Percentiles rank a stretch among this genome's conserved stretches.
Conservation (phyloP, 2,797 vertebrate genomes). For the Oryzias dopingdopingensis region DNA sequence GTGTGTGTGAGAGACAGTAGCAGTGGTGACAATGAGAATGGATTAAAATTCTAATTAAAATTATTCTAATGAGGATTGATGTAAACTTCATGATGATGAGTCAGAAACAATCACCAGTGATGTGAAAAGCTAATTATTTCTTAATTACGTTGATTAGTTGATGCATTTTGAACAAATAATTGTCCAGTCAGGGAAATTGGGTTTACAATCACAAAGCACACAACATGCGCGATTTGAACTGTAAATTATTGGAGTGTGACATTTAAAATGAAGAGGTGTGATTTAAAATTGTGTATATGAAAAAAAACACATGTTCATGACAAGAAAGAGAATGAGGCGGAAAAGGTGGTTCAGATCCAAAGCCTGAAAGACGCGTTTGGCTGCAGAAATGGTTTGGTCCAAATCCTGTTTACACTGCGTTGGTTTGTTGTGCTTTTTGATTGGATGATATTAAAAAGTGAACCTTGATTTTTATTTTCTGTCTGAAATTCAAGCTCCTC, state of each 20-base stretch:
- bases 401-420: constrained; percentile 63
- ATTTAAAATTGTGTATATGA: constrained; percentile 14
- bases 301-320: constrained; percentile 13
- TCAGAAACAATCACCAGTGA: constrained; percentile 27
- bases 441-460: constrained; percentile 55
- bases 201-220: constrained; percentile 45
- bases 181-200: constrained; percentile 42
- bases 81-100: background rate
- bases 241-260: constrained; percentile 26
- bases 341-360: constrained; percentile 35
- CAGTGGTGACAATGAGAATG: background rate
- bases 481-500: background rate
- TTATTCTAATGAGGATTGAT: constrained; percentile 23
- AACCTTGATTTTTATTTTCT: constrained; percentile 11
- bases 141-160: constrained; percentile 39
- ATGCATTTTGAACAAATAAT: constrained; percentile 32
- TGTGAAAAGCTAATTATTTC: constrained; percentile 52
- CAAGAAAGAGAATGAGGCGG: background rate
- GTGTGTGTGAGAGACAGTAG: constrained; percentile 4
- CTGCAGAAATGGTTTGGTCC: constrained; percentile 20
- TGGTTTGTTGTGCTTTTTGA: constrained; percentile 60
- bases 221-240: constrained; percentile 36
- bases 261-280: constrained; percentile 17
- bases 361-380: constrained; percentile 43
- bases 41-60: constrained; percentile 34